Base-by-base conservation (phyloP, 2,797 vertebrate genomes). In the Anolis apletophallus region DNA sequence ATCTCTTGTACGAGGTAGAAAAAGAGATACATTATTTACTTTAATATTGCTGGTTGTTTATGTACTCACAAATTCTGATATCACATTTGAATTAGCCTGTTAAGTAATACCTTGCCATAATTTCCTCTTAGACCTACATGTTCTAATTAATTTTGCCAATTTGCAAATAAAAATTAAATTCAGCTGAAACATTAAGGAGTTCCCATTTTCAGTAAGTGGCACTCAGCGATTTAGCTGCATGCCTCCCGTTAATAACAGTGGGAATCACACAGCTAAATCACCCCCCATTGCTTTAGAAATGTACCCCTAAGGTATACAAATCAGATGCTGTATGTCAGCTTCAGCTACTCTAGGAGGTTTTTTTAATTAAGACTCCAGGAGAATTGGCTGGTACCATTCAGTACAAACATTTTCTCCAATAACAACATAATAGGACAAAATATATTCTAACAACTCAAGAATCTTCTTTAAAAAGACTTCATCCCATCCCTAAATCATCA, bases 101-200 rank as follows among this genome's bases (percentile, higher is more conserved):
- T 90, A 91, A 87, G 88, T 87, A 83, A 89, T 72, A 79, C 78
- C 91, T 93, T 80, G 74, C 69, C 67, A 71, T 57, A 84, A 91
- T 89, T 84, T 57, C 88, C 92, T 82, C 85, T 95, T 93, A 94
- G 91, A 73, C 75, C 93, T 93, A 93, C 88, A 88, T 78, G 1
- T 0, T 92, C 94, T 96, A 95, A 95, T 96, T 95, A 96, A 95
- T 93, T 93, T 92, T 90, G 87, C 93, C 94, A 94, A 94, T 94
- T 94, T 93, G 94, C 94, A 95, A 96, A 95, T 93, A 93, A 94
- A 95, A 95, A 95, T 93, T 94, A 90, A 95, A 96, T 92, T 93
- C 94, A 95, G 91, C 91, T 64, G 86, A 92, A 93, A 91, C 93
- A 93, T 93, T 94, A 95, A 95, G 92, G 92, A 93, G 85, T 93